Conservation (phyloP, 2,113 vertebrate genomes). For the Saguinus imperator region DNA sequence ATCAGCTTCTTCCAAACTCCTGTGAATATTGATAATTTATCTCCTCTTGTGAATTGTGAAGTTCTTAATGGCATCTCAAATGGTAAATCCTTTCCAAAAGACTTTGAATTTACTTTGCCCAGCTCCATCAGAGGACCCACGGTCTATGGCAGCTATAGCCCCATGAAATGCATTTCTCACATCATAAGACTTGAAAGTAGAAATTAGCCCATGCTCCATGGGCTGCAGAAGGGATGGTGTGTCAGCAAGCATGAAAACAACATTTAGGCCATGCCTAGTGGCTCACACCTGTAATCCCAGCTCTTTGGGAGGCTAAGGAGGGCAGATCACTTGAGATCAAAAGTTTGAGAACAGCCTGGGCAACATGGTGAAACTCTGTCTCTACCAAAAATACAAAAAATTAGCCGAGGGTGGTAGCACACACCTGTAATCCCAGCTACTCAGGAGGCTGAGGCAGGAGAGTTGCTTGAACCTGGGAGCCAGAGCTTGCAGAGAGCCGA, state of each 20-base stretch:
- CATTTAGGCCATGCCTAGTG: background rate
- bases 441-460: too few species aligned
- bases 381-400: too few species aligned
- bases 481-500: too few species aligned
- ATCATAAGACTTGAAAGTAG: background rate
- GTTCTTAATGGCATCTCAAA: background rate
- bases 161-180: background rate
- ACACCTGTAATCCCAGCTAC: too few species aligned
- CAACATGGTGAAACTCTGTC: too few species aligned
- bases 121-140: background rate
- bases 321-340: too few species aligned
- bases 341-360: too few species aligned
- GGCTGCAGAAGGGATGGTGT: background rate
- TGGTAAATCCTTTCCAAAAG: background rate
- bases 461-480: too few species aligned
- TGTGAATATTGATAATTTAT: background rate
- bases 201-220: background rate
- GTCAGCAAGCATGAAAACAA: background rate
- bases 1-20: background rate
- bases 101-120: background rate
- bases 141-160: background rate
- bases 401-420: rapidly evolving
- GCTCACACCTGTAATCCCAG: too few species aligned
- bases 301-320: too few species aligned
- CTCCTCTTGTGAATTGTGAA: background rate